Base-by-base conservation (phyloP, 64 coral and sea anemone species). In the Orbicella faveolata region DNA sequence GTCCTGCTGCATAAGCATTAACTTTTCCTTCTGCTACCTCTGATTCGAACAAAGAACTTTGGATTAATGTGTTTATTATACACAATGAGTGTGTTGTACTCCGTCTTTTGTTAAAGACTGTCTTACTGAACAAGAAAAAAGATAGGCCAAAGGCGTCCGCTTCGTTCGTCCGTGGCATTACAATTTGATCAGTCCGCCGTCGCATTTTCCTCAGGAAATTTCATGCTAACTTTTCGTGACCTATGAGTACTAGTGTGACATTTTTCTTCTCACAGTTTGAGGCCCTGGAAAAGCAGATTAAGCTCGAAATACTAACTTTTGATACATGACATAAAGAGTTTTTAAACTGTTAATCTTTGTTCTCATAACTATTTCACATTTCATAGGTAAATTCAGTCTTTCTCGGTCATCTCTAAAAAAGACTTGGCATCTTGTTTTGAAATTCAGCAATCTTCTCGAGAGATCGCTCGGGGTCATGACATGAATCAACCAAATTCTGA, bases 371-470 rank as follows among this genome's bases (percentile, higher is more conserved):
- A 14, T 59, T 59, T 59, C 55, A 59, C 15, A 59, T 59, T 59
- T 70, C 23, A 26, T 70, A 26, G 4, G 21, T 70, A 25, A 69
- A n/a, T 25, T 69, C 66, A 23, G 66, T 1, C 3, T 70, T 70
- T 70, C 9, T 25, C 19, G 15, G 23, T 57, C 52, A 57, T 33
- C 52, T 9, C 48, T 21, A 30, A 12, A 79, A 54, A 59, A 15
- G 23, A 57, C 77, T 59, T 9, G 52, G 20, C 51, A 57, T 79
- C 52, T 57, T 57, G 77, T 79, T 79, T 23, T 78, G 76, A 79
- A 21, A 79, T 14, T n/a, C 20, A 70, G 3, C 25, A 70, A 67
- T 26, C 21, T 11, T 70, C 9, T 11, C n/a, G n/a, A 70, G 25
- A 70, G 21, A 70, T 70, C n/a, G 67, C 67, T 70, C 9, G 21